A percentile compares a stretch with the other conserved stretches of the same genome.
Conservation (phyloP, 2,888 invertebrate genomes). For the Aphodius sticticus region DNA sequence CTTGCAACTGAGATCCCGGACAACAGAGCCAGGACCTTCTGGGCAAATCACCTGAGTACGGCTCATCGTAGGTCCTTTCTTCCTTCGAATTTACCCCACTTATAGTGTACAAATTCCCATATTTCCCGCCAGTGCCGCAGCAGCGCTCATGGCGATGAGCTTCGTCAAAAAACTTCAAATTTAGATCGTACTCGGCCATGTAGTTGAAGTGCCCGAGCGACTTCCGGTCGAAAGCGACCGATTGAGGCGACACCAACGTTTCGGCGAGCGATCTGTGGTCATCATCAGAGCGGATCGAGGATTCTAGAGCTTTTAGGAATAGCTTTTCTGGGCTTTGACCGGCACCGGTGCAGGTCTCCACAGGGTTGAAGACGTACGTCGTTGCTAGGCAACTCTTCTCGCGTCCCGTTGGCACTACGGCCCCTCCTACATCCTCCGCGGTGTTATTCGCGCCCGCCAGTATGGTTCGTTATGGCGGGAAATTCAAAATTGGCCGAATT, state of each 20-base stretch:
- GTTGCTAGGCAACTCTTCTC: constrained; percentile 57
- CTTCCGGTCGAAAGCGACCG: constrained; percentile 45
- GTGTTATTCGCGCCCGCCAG: constrained; percentile 57
- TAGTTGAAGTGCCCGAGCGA: constrained; percentile 48
- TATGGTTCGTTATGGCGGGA: constrained; percentile 33
- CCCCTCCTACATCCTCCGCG: constrained; percentile 17
- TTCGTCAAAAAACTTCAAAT: constrained; percentile 46
- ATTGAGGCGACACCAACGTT: constrained; percentile 45
- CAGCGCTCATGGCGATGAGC: constrained; percentile 50
- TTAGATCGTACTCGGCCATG: constrained; percentile 46
- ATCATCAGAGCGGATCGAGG: constrained; percentile 39
- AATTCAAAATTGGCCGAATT: constrained; percentile 9
- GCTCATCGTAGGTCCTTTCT: constrained; percentile 60
- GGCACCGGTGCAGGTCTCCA: constrained; percentile 64
- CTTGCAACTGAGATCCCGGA: constrained; percentile 57
- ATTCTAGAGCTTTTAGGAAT: constrained; percentile 43
- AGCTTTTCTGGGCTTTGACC: constrained; percentile 63
- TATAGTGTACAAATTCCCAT: constrained; percentile 61
- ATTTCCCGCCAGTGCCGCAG: constrained; percentile 53
- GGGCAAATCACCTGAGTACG: constrained; percentile 57
- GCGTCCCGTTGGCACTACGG: constrained; percentile 39
- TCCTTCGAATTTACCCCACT: constrained; percentile 57
- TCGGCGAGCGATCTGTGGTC: constrained; percentile 40
- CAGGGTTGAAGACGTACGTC: constrained; percentile 66
- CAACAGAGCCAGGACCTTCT: constrained; percentile 63